Base-by-base conservation (phyloP, 2,113 vertebrate species). In the Heliornis fulica region DNA sequence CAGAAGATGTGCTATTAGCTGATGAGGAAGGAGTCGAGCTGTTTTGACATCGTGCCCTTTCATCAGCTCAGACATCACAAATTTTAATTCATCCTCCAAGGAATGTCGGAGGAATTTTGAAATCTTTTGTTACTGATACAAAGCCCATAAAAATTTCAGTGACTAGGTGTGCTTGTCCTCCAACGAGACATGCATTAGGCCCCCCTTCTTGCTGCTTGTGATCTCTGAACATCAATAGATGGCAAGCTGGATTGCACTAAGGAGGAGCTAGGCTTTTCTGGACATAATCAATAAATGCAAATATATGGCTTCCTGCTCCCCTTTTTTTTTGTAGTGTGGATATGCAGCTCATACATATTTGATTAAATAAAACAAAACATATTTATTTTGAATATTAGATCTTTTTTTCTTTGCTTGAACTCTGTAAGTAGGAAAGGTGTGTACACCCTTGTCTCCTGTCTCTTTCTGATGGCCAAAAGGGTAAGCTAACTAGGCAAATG, bases 161-260 rank as follows among this genome's bases (percentile, higher is more conserved):
- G 40, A 76, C 63, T 53, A 89, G 60, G 25, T 25, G 31, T 26
- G 59, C 13, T 57, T 65, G 56, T 60, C 32, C 80, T 85, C 22
- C 78, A 65, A 19, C 0, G 3, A 26, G 48, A 34, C 1, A 0
- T 13, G 32, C 15, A 1, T 50, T 54, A 2, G 1, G 11, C 63
- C 60, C 48, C 12, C 13, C 23, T n/a, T 88, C 26, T 51, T 88
- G 65, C 36, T 82, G 41, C 57, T 64, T 59, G 65, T 4, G 1
- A 5, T 88, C 75, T 81, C 41, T 61, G 26, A 77, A 43, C 64
- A 50, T 66, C 69, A 87, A 4, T 2, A 45, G 74, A 54, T 77
- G 45, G 43, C 45, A 70, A 60, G 53, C 16, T 63, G 75, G 29
- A 20, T 31, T 68, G 43, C 32, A 36, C 5, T 21, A 36, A 36